Conservation (phyloP, 2,888 invertebrate species). For the Trachelus tabidus region DNA sequence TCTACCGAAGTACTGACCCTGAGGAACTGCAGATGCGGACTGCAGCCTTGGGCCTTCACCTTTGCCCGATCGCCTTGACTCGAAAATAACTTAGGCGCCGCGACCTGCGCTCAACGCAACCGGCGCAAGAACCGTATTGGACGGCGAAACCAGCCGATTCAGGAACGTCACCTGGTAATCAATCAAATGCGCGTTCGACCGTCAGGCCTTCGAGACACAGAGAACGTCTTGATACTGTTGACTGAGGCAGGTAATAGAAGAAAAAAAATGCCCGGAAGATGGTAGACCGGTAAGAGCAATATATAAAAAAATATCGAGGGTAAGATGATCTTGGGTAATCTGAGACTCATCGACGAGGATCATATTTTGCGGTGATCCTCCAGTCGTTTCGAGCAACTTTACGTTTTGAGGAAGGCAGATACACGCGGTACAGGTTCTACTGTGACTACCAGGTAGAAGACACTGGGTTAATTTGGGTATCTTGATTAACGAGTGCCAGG, state of each 20-base stretch:
- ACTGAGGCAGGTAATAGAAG: not conserved
- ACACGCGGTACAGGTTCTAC: not conserved
- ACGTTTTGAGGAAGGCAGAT: not conserved
- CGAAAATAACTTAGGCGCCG: conserved; percentile 15
- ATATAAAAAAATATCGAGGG: conserved; percentile 35
- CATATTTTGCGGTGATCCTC: conserved; percentile 42
- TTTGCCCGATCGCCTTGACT: conserved; percentile 29
- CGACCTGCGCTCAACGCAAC: not conserved
- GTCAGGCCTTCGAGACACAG: not conserved
- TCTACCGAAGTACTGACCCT: not conserved
- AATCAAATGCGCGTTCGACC: not conserved
- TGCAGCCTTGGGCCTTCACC: conserved; percentile 26
- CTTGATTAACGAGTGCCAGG: not conserved
- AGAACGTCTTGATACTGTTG: not conserved
- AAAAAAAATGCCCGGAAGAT: not conserved
- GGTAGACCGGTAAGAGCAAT: not conserved
- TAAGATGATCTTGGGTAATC: conserved; percentile 51
- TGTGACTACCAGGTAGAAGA: not conserved
- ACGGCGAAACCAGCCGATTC: not conserved
- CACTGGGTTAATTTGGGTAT: not conserved
- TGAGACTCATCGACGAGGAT: conserved; percentile 48
- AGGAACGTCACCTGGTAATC: not conserved
- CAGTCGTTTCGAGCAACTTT: conserved; percentile 7
- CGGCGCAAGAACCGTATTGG: not conserved
- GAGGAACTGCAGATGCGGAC: not conserved